These are phyloP conservation scores for Puffinus mauretanicus DNA, from an alignment of 2,113 vertebrate genomes.

Conservation along the genomic window DNA sequence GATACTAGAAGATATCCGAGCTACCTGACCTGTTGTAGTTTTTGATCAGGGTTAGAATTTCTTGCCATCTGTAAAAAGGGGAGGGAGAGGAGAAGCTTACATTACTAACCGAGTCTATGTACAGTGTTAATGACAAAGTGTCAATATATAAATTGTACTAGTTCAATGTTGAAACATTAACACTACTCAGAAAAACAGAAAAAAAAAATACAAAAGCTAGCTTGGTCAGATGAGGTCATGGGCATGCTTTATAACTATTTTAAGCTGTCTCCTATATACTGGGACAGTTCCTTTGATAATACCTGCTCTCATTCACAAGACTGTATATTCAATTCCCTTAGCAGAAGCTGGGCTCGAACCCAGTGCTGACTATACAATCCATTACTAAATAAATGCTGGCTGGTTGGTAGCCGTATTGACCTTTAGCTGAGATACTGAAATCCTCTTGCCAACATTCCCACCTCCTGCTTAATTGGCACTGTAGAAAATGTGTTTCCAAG, in stretches of 20 bases:
- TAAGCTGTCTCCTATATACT: slow-evolving; percentile 12
- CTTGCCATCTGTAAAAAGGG: not conserved
- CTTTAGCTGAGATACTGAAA: slow-evolving; percentile 54
- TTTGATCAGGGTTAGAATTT: slow-evolving; percentile 35
- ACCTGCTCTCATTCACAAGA: slow-evolving; percentile 53
- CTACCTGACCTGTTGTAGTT: not conserved
- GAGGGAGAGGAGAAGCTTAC: not conserved
- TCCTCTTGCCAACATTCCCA: slow-evolving; percentile 36
- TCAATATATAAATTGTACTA: slow-evolving; percentile 26
- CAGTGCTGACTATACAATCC: slow-evolving; percentile 42
- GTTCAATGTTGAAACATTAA: slow-evolving; percentile 45
- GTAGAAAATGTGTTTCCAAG: slow-evolving; percentile 53
- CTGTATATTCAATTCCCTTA: slow-evolving; percentile 20
- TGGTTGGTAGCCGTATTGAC: slow-evolving; percentile 42
- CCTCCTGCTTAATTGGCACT: slow-evolving; percentile 59
- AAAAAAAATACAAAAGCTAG: not conserved
- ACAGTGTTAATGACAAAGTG: slow-evolving; percentile 13
- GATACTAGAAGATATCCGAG: not conserved
- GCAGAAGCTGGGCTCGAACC: slow-evolving; percentile 37
- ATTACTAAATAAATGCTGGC: slow-evolving; percentile 37
- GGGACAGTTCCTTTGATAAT: slow-evolving; percentile 6
- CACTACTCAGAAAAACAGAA: not conserved
- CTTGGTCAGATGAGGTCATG: slow-evolving; percentile 16
- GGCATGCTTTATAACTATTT: slow-evolving; percentile 39
- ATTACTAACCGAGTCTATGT: not conserved